Conservation (phyloP, 2,113 vertebrate genomes). For the Danionella cerebrum region DNA sequence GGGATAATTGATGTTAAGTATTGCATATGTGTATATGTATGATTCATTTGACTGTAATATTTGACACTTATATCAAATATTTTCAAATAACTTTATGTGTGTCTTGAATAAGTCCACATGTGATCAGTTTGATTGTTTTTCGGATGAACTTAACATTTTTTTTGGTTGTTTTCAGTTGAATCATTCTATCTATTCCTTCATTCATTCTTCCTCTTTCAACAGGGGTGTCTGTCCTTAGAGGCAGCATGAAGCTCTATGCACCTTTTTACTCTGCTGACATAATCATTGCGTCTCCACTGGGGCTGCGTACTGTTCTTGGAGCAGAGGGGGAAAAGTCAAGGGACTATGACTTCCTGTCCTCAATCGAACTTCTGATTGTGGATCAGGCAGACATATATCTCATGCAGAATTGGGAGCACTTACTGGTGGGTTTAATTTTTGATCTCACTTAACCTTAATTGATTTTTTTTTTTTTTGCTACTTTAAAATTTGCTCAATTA, state of each 20-base stretch:
- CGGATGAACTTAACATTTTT: too few relatives aligned
- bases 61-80: too few relatives aligned
- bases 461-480: background rate
- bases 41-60: too few relatives aligned
- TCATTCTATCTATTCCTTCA: background rate
- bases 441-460: too few relatives aligned
- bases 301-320: constrained; percentile 85
- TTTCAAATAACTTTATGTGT: too few relatives aligned
- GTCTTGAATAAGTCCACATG: too few relatives aligned
- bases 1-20: too few relatives aligned
- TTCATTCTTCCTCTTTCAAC: background rate
- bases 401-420: constrained; percentile 98
- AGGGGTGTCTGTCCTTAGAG: constrained; percentile 84
- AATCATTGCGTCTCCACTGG: constrained; percentile 89
- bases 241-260: constrained; percentile 82
- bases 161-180: background rate
- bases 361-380: constrained; percentile 86
- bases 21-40: too few relatives aligned
- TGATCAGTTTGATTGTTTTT: too few relatives aligned
- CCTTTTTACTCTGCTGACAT: constrained; percentile 96
- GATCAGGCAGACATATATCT: constrained; percentile 92
- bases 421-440: constrained; percentile 71
- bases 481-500: background rate
- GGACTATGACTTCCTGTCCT: constrained; percentile 92
- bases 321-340: constrained; percentile 82